These are phyloP conservation scores for Xenotilapia flavipinnis DNA, from an alignment of 2,113 vertebrate genomes.

Conservation along the genomic window DNA sequence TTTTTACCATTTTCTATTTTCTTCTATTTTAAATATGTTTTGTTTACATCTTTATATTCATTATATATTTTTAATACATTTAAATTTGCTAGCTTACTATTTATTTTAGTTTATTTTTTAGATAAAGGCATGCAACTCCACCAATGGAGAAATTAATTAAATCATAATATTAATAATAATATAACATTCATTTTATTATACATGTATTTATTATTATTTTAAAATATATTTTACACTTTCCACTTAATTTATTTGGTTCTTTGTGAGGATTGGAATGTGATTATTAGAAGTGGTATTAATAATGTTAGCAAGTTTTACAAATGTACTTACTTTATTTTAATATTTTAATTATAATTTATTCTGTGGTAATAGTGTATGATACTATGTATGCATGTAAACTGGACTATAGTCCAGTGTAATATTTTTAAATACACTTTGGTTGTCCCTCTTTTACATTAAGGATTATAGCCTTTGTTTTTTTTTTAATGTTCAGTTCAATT, in stretches of 20 bases:
- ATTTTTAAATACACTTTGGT: not conserved
- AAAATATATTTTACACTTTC: not conserved
- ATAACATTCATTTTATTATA: not conserved
- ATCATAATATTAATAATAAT: not conserved
- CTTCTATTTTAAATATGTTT: not conserved
- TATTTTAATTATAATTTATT: not conserved
- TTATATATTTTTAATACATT: not conserved
- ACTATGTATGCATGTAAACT: not conserved
- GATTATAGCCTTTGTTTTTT: not conserved
- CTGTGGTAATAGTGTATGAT: not conserved
- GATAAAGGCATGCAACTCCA: not conserved
- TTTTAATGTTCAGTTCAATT: not conserved
- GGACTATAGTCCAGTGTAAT: not conserved
- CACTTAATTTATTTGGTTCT: rapidly evolving
- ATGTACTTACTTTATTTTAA: not conserved
- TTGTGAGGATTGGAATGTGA: not conserved
- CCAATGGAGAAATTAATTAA: not conserved
- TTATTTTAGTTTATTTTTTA: not conserved
- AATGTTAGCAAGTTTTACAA: not conserved
- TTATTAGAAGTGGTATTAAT: not conserved
- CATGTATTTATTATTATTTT: not conserved
- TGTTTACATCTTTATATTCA: not conserved
- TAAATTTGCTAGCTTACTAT: not conserved
- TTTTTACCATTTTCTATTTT: not conserved
- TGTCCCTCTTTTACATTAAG: not conserved